These are phyloP conservation scores for Lottia scabra DNA, from an alignment of 2,888 invertebrate genomes.

Conservation along the genomic window DNA sequence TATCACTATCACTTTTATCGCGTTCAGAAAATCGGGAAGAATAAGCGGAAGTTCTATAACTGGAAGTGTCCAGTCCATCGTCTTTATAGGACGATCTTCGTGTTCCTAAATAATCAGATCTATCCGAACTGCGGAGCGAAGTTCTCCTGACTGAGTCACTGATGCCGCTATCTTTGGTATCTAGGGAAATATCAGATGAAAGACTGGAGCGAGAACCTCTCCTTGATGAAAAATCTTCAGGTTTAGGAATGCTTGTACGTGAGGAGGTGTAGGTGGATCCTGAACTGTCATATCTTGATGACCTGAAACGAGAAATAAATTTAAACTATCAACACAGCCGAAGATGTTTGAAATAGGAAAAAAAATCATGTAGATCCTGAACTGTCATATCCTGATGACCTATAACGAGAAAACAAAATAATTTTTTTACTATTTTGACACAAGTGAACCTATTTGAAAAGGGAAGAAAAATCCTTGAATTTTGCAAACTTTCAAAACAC, in stretches of 20 bases:
- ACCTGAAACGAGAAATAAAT: not conserved
- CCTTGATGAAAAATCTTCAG: not conserved
- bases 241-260: constrained; percentile 8
- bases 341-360: too few species aligned
- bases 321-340: too few species aligned
- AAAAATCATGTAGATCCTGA: too few species aligned
- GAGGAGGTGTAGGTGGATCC: constrained; percentile 13
- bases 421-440: too few species aligned
- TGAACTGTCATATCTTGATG: constrained; percentile 11
- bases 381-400: constrained; percentile 10
- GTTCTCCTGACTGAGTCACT: not conserved
- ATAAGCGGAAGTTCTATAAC: not conserved
- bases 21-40: not conserved
- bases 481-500: too few species aligned
- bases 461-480: too few species aligned
- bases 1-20: constrained; percentile 16
- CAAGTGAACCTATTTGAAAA: too few species aligned
- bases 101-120: not conserved
- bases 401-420: not conserved
- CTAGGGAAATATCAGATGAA: constrained; percentile 17
- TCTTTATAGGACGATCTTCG: constrained; percentile 8
- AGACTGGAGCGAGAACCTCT: constrained; percentile 13
- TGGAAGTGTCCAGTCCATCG: not conserved
- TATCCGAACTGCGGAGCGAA: not conserved
- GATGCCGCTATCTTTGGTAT: not conserved